Conservation (phyloP, 2,888 invertebrate genomes). For the Lottia gigantea region DNA sequence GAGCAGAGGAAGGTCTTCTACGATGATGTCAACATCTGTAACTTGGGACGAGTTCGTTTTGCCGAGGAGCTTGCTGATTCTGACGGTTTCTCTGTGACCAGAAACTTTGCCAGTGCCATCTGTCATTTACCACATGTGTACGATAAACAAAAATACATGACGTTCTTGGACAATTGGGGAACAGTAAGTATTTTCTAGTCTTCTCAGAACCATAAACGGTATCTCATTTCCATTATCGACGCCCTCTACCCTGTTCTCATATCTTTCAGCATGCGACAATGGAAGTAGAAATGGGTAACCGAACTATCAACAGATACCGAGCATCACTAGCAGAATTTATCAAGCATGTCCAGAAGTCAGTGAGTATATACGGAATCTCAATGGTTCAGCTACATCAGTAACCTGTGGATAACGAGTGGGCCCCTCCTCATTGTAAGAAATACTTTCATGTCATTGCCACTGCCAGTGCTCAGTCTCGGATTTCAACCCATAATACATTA, state of each 20-base stretch:
- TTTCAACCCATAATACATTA: too few species aligned
- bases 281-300: slow-evolving; percentile 30
- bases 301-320: slow-evolving; percentile 24
- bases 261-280: slow-evolving; percentile 24
- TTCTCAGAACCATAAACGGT: too few species aligned
- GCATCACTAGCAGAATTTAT: slow-evolving; percentile 22
- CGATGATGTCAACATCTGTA: slow-evolving; percentile 29
- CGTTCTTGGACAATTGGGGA: slow-evolving; percentile 34
- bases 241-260: too few species aligned
- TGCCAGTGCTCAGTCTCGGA: neutral
- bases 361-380: too few species aligned
- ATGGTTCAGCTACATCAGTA: too few species aligned
- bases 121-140: slow-evolving; percentile 26
- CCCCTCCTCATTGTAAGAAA: too few species aligned
- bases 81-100: slow-evolving; percentile 24
- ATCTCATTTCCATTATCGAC: too few species aligned
- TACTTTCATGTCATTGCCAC: too few species aligned
- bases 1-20: slow-evolving; percentile 23
- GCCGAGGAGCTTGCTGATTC: slow-evolving; percentile 28
- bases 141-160: slow-evolving; percentile 26
- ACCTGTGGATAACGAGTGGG: too few species aligned
- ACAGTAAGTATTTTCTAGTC: slow-evolving; percentile 22
- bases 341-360: slow-evolving; percentile 24
- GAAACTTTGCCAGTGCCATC: slow-evolving; percentile 29
- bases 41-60: slow-evolving; percentile 29